Conservation (phyloP, 2,888 invertebrate genomes). For the Cerceris ruficornis region DNA sequence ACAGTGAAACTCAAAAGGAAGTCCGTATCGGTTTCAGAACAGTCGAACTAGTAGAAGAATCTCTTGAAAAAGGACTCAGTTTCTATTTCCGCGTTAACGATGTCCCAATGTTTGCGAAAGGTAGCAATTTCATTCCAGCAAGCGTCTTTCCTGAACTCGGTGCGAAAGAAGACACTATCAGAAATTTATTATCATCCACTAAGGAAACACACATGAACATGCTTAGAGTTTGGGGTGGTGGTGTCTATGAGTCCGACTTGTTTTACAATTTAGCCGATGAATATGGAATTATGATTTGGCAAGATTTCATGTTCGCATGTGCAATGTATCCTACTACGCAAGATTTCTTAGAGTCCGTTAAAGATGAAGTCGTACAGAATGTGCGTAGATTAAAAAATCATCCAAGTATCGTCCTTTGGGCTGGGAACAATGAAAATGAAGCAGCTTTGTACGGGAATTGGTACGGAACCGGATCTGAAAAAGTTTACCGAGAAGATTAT, state of each 20-base stretch:
- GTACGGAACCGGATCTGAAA: conserved; percentile 84
- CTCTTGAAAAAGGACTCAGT: conserved; percentile 86
- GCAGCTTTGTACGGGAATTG: conserved; percentile 92
- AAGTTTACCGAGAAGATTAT: conserved; percentile 89
- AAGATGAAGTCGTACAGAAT: conserved; percentile 90
- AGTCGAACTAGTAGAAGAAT: conserved; percentile 90
- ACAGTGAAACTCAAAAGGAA: conserved; percentile 81
- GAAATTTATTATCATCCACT: conserved; percentile 86
- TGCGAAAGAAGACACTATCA: conserved; percentile 83
- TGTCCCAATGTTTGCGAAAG: conserved; percentile 95
- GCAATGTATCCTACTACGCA: conserved; percentile 93
- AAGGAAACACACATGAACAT: conserved; percentile 93
- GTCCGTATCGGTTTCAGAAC: conserved; percentile 92
- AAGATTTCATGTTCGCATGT: conserved; percentile 98
- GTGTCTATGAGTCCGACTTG: conserved; percentile 94
- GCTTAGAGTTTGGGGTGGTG: conserved; percentile 99
- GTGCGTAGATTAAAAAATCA: conserved; percentile 92
- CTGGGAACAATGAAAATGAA: conserved; percentile 99
- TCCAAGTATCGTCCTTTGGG: conserved; percentile 93
- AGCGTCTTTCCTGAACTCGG: conserved; percentile 91
- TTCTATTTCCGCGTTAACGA: conserved; percentile 95
- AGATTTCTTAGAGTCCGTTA: conserved; percentile 88
- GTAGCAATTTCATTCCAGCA: conserved; percentile 96
- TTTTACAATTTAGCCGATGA: conserved; percentile 95
- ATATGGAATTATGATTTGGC: conserved; percentile 97